Conservation (phyloP, 2,797 vertebrate genomes). For the Bovichtus diacanthus region DNA sequence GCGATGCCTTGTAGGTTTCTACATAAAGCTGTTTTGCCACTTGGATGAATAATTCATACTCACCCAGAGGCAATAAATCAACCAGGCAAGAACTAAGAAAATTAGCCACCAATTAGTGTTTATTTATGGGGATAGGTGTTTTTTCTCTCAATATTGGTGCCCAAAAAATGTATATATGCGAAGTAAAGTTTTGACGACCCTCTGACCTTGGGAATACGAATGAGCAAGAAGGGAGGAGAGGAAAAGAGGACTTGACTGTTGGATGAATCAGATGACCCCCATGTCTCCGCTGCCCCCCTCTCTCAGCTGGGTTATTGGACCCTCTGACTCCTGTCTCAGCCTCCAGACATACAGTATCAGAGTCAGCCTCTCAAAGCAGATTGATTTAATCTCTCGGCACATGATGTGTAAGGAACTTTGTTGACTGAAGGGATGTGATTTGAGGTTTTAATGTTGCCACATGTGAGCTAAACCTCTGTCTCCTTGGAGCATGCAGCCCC, state of each 20-base stretch:
- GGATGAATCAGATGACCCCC: conserved; percentile 65
- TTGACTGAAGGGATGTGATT: conserved; percentile 75
- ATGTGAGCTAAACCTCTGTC: conserved; percentile 72
- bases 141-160: conserved; percentile 61
- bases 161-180: conserved; percentile 50
- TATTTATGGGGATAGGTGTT: conserved; percentile 89
- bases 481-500: conserved; percentile 63
- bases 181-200: conserved; percentile 63
- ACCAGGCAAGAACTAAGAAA: conserved; percentile 93
- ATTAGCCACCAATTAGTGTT: conserved; percentile 96
- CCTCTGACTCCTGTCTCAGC: conserved; percentile 56
- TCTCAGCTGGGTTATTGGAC: conserved; percentile 48
- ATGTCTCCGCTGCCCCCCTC: conserved; percentile 2
- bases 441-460: conserved; percentile 75
- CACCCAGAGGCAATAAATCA: conserved; percentile 94
- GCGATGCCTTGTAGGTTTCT: conserved; percentile 88
- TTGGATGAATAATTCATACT: conserved; percentile 94
- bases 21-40: conserved; percentile 90
- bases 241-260: conserved; percentile 23
- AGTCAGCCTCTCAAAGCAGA: conserved; percentile 65
- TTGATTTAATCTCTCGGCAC: conserved; percentile 72
- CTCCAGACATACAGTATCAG: conserved; percentile 65
- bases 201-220: conserved; percentile 72
- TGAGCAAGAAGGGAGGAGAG: conserved; percentile 32
- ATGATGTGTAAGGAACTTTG: conserved; percentile 76